A percentile compares a stretch with the other conserved stretches of the same genome.
phyloP scores from a whole-genome alignment of 2,113 vertebrate species.

The Nesogale talazaci region DNA sequence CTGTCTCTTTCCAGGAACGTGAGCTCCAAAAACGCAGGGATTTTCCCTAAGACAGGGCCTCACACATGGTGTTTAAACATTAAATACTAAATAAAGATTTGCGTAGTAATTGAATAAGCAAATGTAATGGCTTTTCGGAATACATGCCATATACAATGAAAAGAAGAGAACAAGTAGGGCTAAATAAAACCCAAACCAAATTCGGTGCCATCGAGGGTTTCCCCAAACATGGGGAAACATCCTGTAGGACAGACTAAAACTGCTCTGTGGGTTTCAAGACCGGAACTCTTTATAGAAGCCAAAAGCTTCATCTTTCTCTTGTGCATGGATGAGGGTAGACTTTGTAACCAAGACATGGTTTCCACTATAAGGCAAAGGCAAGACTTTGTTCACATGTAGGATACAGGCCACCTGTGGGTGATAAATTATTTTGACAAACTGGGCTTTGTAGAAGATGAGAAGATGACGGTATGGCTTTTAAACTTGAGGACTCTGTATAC shows the following conservation, averaged over 20 bases:
- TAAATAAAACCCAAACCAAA: background rate
- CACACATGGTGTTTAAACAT: background rate
- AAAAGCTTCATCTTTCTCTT: too few relatives aligned
- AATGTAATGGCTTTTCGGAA: background rate
- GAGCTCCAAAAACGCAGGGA: background rate
- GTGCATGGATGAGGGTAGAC: background rate
- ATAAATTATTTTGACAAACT: background rate
- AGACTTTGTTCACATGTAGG: background rate
- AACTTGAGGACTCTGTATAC: background rate
- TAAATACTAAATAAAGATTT: constrained; percentile 4
- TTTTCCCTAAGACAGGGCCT: background rate
- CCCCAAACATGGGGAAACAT: too few relatives aligned
- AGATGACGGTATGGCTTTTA: background rate
- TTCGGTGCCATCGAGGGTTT: too few relatives aligned
- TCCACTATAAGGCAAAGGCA: background rate
- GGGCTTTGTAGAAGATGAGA: constrained; percentile 14
- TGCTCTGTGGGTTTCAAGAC: too few relatives aligned
- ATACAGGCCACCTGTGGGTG: background rate
- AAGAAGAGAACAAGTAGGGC: background rate
- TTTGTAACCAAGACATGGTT: background rate
- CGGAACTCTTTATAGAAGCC: too few relatives aligned
- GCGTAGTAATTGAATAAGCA: background rate
- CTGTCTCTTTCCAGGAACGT: background rate
- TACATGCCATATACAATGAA: background rate
- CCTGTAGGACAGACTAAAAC: too few relatives aligned